Evolutionary conservation across 1,140 invertebrate species (phyloP).

Genomic region (Tenebrio molitor): DNA sequence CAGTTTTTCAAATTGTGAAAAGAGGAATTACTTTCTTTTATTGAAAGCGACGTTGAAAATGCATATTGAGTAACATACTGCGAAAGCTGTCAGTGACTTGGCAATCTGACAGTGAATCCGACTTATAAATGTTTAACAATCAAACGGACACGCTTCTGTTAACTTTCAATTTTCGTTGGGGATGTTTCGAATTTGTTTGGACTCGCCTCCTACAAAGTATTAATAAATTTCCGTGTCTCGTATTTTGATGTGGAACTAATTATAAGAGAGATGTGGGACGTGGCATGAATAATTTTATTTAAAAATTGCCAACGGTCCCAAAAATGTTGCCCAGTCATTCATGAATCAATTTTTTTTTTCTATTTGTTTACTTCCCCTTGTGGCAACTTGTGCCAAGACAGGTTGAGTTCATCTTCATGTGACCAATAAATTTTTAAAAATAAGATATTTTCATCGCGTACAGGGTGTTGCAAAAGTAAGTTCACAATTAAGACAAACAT

Average conservation of each 20-base stretch:
- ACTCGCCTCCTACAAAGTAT: not conserved
- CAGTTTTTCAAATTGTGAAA: too few relatives aligned
- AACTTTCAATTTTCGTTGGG: not conserved
- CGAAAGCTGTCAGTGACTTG: not conserved
- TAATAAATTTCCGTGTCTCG: not conserved
- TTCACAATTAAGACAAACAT: too few relatives aligned
- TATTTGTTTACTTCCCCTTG: not conserved
- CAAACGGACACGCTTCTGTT: not conserved
- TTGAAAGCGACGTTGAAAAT: not conserved
- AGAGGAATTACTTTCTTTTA: constrained; percentile 7
- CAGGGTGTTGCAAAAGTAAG: too few relatives aligned
- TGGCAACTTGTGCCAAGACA: too few relatives aligned
- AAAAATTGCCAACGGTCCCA: not conserved
- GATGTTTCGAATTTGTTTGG: not conserved
- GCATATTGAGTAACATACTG: not conserved
- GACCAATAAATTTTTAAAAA: too few relatives aligned
- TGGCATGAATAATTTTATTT: not conserved
- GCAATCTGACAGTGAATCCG: not conserved
- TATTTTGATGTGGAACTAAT: not conserved
- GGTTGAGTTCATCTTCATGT: too few relatives aligned
- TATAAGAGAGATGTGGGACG: not conserved
- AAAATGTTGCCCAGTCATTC: not conserved
- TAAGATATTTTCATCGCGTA: too few relatives aligned
- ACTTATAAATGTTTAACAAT: not conserved
- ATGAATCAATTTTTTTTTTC: constrained; percentile 1